Base-by-base conservation (phyloP, 1,140 invertebrate species). In the Cotesia vestalis region DNA sequence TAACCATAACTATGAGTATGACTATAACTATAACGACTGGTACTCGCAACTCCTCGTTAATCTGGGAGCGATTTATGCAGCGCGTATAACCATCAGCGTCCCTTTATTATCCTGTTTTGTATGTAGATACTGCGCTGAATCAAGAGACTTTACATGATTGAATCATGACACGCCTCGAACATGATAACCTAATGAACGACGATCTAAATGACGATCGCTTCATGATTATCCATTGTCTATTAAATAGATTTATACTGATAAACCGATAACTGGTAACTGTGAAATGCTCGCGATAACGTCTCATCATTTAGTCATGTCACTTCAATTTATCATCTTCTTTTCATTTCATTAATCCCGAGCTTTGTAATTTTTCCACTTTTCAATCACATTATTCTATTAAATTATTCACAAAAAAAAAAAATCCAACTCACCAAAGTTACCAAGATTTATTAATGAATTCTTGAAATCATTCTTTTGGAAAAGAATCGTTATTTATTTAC, bases 131-230 rank as follows among this genome's bases (percentile, higher is more conserved):
- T 81, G 79, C 80, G 5, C 40, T 46, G 40, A 46, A 46, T 46
- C 40, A 81, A 71, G 80, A 81, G 83, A 83, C 84, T 83, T 76
- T 74, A 78, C 79, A 77, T 81, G 83, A 85, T 84, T 83, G 83
- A 85, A 86, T 85, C 82, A 80, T 78, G 81, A 77, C 79, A 79
- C 81, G 78, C 77, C 78, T 78, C 77, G 80, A 79, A 80, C 81
- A 80, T 79, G 84, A 85, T 85, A 86, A 86, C 82, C 79, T 83
- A 82, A 84, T 81, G 84, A 85, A 85, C 82, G 40, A 46, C 40
- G 78, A 78, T 76, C 80, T 82, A 82, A 84, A 84, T 85, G 82
- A 85, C 84, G 84, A 85, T 84, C 79, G 78, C 76, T 75, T 72
- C 77, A 76, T 81, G 80, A 86, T 86, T 85, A 82, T 81, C 81